These are phyloP conservation scores for Rhinopithecus roxellana DNA, from an alignment of 2,113 vertebrate genomes.

Conservation along the genomic window DNA sequence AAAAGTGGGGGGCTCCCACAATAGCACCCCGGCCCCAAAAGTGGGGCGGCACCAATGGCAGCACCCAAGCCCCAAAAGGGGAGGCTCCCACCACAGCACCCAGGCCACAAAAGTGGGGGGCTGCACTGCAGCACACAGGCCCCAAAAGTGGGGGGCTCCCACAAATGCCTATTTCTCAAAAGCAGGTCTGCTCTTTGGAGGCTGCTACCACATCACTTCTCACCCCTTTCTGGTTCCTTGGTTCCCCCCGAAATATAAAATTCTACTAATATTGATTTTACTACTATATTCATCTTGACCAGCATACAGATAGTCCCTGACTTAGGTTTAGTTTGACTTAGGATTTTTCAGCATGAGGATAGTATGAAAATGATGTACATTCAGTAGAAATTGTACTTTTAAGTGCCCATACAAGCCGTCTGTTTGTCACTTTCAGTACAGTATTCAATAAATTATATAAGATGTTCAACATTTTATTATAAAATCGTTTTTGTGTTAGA, in stretches of 20 bases:
- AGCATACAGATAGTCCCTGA: not conserved
- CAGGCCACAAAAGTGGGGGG: too few relatives aligned
- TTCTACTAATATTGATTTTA: not conserved
- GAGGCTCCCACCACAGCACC: too few relatives aligned
- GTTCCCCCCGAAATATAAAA: not conserved
- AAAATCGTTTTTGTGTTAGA: not conserved
- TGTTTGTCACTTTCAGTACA: not conserved
- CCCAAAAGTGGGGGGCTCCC: not conserved
- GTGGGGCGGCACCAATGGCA: too few relatives aligned
- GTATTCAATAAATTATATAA: not conserved
- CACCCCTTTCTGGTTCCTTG: not conserved
- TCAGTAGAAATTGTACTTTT: not conserved
- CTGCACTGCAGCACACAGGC: too few relatives aligned
- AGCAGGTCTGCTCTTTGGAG: rapidly evolving
- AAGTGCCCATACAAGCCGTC: not conserved
- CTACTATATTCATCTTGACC: not conserved
- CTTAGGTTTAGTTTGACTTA: not conserved
- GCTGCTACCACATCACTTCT: not conserved
- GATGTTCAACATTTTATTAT: not conserved
- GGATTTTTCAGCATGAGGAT: not conserved
- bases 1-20: too few relatives aligned
- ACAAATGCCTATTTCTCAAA: not conserved
- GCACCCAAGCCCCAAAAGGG: too few relatives aligned
- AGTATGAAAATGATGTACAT: not conserved
- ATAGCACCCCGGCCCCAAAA: too few relatives aligned